Conservation (phyloP, 1,140 invertebrate species). For the Stegodyphus dumicola region DNA sequence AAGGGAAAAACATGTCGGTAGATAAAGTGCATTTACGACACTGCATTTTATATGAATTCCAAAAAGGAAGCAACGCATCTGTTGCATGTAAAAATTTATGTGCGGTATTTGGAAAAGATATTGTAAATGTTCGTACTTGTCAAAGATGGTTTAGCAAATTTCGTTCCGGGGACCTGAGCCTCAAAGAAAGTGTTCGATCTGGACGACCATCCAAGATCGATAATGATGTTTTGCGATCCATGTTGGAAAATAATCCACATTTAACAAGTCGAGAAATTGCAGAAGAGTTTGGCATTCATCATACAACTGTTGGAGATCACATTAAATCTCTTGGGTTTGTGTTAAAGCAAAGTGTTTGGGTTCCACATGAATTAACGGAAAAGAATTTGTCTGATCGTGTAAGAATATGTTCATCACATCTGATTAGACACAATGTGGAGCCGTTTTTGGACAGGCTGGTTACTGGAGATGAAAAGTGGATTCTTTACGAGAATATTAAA, state of each 20-base stretch:
- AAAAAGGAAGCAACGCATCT: no score
- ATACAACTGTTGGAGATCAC: slow-evolving; percentile 12
- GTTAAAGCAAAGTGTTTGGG: slow-evolving; percentile 37
- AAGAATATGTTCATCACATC: slow-evolving; percentile 15
- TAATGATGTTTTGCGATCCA: not conserved
- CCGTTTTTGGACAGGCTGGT: not conserved
- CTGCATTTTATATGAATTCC: no score
- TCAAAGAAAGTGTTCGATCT: not conserved
- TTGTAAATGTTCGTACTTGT: no score
- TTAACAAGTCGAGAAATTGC: not conserved
- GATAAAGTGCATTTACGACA: no score
- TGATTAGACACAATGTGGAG: not conserved
- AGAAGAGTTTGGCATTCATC: not conserved
- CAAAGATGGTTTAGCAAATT: not conserved
- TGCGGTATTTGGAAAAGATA: no score
- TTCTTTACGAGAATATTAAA: not conserved
- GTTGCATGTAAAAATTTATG: no score
- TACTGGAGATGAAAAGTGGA: slow-evolving; percentile 2
- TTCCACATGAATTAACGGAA: slow-evolving; percentile 37
- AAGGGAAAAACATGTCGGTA: no score
- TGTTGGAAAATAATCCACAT: slow-evolving; percentile 2
- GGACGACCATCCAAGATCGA: not conserved
- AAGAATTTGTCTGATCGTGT: slow-evolving; percentile 31
- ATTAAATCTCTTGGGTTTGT: slow-evolving; percentile 35
- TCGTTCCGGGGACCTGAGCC: not conserved